phyloP scores from a whole-genome alignment of 2,113 vertebrate genomes.

The Rynchops niger region DNA sequence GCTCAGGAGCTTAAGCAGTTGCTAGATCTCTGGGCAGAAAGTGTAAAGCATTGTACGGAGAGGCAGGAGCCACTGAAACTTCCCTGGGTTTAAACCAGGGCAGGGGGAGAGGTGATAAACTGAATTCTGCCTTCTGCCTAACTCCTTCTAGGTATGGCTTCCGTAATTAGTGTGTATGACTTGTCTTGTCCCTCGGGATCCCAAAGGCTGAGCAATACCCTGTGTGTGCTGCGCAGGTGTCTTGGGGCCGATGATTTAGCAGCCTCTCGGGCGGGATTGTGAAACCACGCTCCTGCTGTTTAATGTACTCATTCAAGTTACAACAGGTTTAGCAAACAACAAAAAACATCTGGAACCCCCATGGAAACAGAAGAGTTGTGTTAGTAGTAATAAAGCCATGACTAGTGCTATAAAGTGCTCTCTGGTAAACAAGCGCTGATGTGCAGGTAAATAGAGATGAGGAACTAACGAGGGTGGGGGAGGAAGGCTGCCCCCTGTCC shows the following conservation, averaged over 20 bases:
- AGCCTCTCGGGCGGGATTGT: conserved; percentile 60
- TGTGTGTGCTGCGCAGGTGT: conserved; percentile 46
- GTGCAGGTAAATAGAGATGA: not conserved
- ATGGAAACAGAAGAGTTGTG: not conserved
- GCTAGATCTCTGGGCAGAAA: not conserved
- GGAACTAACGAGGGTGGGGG: not conserved
- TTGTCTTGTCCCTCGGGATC: conserved; percentile 71
- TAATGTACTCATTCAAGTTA: conserved; percentile 65
- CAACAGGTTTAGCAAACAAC: conserved; percentile 64
- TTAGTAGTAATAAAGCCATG: not conserved
- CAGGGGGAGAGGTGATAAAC: not conserved
- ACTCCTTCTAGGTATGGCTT: not conserved
- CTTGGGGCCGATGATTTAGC: conserved; percentile 67
- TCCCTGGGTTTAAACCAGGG: not conserved
- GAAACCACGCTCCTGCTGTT: conserved; percentile 63
- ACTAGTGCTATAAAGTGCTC: not conserved
- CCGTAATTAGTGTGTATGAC: conserved; percentile 23
- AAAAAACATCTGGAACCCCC: conserved; percentile 3
- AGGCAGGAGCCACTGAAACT: not conserved
- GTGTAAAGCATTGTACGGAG: not conserved
- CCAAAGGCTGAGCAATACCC: conserved; percentile 60
- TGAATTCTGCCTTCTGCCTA: not conserved
- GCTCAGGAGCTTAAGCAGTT: not conserved
- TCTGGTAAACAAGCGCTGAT: not conserved
- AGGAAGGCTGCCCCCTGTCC: not conserved